A percentile compares a stretch with the other conserved stretches of the same genome.
phyloP scores from a whole-genome alignment of 2,113 vertebrate genomes.

The Athene noctua region DNA sequence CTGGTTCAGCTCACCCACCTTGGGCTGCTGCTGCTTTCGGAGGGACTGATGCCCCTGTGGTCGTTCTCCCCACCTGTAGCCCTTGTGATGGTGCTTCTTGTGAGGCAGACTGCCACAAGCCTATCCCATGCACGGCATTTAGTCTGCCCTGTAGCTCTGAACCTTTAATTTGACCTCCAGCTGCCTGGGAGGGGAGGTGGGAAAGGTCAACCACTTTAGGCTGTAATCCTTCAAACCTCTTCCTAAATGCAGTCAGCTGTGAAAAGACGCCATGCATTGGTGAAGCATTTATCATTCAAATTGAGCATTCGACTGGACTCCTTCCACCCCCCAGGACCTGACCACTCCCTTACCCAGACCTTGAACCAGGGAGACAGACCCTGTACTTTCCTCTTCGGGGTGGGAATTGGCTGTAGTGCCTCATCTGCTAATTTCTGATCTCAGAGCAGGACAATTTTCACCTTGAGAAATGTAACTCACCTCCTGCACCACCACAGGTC shows the following conservation, averaged over 20 bases:
- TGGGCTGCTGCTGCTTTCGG: neutral
- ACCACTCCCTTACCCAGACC: neutral
- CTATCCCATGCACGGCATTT: rapidly evolving
- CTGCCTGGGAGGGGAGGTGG: neutral
- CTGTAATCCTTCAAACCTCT: neutral
- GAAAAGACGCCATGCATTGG: neutral
- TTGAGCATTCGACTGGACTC: neutral
- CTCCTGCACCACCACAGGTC: neutral
- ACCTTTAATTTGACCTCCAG: neutral
- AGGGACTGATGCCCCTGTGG: neutral
- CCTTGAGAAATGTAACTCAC: neutral
- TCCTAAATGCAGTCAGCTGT: neutral
- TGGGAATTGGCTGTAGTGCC: neutral
- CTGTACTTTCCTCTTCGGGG: neutral
- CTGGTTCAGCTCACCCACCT: neutral
- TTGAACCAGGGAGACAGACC: neutral
- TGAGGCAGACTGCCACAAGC: neutral
- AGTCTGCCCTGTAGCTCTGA: neutral
- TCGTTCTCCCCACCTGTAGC: neutral
- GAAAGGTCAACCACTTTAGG: neutral
- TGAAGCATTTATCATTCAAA: neutral
- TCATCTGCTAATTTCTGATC: neutral
- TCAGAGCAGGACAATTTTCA: neutral
- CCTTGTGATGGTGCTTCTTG: neutral
- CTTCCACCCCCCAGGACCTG: neutral